phyloP scores from a whole-genome alignment of 2,797 vertebrate species.

The Sphenopsis melanotis region DNA sequence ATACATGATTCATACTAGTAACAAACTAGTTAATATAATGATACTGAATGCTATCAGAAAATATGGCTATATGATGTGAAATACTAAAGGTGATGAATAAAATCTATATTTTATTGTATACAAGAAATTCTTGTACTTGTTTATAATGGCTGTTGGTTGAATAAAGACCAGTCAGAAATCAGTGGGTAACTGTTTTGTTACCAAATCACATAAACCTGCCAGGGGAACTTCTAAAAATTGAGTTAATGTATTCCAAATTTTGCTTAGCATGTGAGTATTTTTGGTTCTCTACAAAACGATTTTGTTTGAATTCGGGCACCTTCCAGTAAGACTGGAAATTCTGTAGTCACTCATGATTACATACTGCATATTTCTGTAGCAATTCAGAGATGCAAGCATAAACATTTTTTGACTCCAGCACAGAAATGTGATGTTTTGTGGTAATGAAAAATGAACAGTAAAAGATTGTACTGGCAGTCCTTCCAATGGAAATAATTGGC shows the following conservation, averaged over 20 bases:
- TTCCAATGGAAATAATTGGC: slow-evolving; percentile 28
- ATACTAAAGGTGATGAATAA: background rate
- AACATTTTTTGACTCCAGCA: background rate
- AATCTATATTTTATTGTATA: background rate
- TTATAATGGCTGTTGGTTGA: background rate
- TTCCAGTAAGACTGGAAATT: background rate
- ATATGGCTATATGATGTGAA: background rate
- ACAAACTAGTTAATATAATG: background rate
- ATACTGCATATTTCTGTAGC: background rate
- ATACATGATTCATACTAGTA: background rate
- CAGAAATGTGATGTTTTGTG: background rate
- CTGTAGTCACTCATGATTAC: background rate
- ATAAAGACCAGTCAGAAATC: background rate
- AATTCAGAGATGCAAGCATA: background rate
- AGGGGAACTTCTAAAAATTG: background rate
- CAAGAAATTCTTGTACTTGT: background rate
- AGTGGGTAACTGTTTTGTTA: background rate
- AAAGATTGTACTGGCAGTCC: background rate
- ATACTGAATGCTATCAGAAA: background rate
- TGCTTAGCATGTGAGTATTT: background rate
- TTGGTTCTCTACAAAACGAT: background rate
- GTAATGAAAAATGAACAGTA: slow-evolving; percentile 4
- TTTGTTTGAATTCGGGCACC: background rate
- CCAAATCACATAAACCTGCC: background rate
- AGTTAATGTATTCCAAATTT: background rate